Evolutionary conservation across 2,888 invertebrate genomes (phyloP), one percentile per base, ranked within the genome.

Genomic region (Callosobruchus maculatus): DNA sequence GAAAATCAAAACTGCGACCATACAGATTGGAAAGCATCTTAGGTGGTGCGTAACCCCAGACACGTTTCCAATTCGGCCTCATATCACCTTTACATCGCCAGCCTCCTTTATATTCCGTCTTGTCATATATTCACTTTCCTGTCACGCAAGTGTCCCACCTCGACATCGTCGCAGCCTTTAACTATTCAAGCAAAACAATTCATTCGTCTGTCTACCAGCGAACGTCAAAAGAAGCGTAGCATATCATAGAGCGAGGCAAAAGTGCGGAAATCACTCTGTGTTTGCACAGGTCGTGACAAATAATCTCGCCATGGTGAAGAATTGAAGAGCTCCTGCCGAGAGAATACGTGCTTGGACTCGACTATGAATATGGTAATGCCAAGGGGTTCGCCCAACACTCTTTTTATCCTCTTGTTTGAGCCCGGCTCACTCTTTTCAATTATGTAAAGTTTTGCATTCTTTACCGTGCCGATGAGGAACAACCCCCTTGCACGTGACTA

Each of bases 281-380:
- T 81, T 80, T 80, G 78, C 78, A 77, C 77, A 76, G 77, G 74
- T 77, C 77, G 77, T 77, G 75, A 78, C 80, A 83, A 84, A 84
- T 83, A 84, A 83, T 81, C 80, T 78, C 70, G 72, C 75, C 75
- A 79, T 76, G 80, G 80, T 79, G 82, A 80, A 81, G 81, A 83
- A 82, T 82, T 81, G 81, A 83, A 82, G 78, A 81, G 82, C 80
- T 83, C 82, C 82, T 82, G 81, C 81, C 82, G 82, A 82, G 79
- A 80, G 82, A 82, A 83, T 81, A 83, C 84, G 84, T 84, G 83
- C 81, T 80, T 80, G 80, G 83, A 82, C 78, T 79, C 76, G 82
- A 81, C 77, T 81, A 84, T 83, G 83, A 83, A 83, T 84, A 83
- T 84, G 84, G 81, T 84, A 84, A 83, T 84, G 75, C 21, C 22